phyloP scores from a whole-genome alignment of 1,140 invertebrate genomes.

The Drosophila mayri region DNA sequence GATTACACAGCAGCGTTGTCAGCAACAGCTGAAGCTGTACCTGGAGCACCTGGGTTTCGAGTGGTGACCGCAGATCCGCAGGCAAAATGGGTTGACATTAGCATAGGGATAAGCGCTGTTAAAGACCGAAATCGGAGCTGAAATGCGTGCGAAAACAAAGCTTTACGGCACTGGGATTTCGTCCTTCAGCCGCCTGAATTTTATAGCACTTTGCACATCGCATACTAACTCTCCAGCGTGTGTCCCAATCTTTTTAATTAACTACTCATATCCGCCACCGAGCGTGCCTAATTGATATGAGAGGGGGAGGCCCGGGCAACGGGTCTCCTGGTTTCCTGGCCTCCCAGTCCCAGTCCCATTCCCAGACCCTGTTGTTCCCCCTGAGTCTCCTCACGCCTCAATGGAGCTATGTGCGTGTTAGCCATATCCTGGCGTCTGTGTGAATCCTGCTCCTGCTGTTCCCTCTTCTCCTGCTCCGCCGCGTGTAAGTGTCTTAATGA shows the following conservation, averaged over 20 bases:
- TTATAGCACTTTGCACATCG: slow-evolving; percentile 43
- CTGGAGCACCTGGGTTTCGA: slow-evolving; percentile 47
- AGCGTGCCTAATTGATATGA: slow-evolving; percentile 78
- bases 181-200: slow-evolving; percentile 17
- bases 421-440: slow-evolving; percentile 12
- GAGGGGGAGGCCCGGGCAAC: slow-evolving; percentile 8
- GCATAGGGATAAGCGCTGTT: slow-evolving; percentile 54
- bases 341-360: neutral
- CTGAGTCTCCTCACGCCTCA: slow-evolving; percentile 27
- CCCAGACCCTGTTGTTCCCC: neutral
- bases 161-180: neutral
- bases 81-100: slow-evolving; percentile 51
- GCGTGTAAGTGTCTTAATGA: slow-evolving; percentile 66
- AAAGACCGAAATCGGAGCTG: slow-evolving; percentile 51
- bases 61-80: slow-evolving; percentile 33
- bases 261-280: slow-evolving; percentile 78
- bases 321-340: slow-evolving; percentile 25
- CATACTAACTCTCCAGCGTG: slow-evolving; percentile 49
- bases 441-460: slow-evolving; percentile 14
- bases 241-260: slow-evolving; percentile 79
- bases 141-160: slow-evolving; percentile 41
- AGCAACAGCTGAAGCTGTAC: slow-evolving; percentile 13
- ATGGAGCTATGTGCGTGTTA: slow-evolving; percentile 49
- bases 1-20: slow-evolving; percentile 72
- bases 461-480: slow-evolving; percentile 1